Percentiles rank a stretch among this genome's conserved stretches.
phyloP scores from a whole-genome alignment of 2,888 invertebrate species.

The Labia minor region DNA sequence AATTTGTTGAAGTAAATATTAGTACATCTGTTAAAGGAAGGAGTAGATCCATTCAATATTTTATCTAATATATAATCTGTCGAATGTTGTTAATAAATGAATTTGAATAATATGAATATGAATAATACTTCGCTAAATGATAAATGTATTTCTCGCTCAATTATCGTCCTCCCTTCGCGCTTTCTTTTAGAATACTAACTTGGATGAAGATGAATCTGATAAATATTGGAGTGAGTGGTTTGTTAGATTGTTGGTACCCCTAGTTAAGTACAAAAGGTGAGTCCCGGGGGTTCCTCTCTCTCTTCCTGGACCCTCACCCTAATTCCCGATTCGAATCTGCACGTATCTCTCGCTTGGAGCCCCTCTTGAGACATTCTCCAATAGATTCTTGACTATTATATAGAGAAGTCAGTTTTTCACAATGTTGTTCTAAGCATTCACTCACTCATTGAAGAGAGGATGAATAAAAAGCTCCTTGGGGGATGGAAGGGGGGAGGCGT shows the following conservation, averaged over 20 bases:
- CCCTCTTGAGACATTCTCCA: constrained; percentile 13
- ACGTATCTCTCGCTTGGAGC: not conserved
- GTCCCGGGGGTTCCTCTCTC: not conserved
- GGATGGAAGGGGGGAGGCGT: not conserved
- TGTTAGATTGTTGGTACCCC: not conserved
- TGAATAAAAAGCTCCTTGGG: not conserved
- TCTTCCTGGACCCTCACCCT: constrained; percentile 13
- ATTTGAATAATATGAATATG: too few species aligned
- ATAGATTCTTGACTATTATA: constrained; percentile 13
- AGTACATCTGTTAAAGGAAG: too few species aligned
- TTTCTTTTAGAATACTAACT: not conserved
- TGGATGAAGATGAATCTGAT: not conserved
- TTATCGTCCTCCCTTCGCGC: not conserved
- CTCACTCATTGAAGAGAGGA: not conserved
- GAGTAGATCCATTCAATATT: too few species aligned
- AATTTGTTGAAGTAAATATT: too few species aligned
- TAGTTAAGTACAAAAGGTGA: not conserved
- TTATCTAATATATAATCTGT: too few species aligned
- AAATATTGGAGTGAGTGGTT: not conserved
- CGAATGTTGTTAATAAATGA: too few species aligned
- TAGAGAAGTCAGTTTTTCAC: constrained; percentile 7
- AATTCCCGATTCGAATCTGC: not conserved
- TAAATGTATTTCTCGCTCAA: too few species aligned
- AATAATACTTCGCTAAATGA: too few species aligned
- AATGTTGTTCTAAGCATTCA: constrained; percentile 1